Percentiles rank a stretch among this genome's conserved stretches.
Conservation (phyloP, 2,888 invertebrate genomes). For the Atrina japonica region DNA sequence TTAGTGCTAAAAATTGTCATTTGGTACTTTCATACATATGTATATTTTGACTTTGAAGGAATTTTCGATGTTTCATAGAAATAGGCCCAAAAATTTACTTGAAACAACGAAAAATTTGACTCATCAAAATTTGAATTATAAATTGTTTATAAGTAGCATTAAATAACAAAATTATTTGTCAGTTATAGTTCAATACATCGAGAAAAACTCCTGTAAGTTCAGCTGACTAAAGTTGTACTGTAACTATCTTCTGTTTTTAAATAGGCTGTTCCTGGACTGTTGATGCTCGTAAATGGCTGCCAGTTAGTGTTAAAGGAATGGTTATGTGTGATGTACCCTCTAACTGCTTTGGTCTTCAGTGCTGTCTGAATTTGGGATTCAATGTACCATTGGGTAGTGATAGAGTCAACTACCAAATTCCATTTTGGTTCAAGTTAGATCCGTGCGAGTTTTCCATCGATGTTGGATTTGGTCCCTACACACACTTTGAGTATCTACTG, state of each 20-base stretch:
- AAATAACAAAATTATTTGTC: too few species aligned
- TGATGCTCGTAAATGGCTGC: slow-evolving; percentile 28
- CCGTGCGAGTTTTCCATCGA: slow-evolving; percentile 38
- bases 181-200: too few species aligned
- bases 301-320: slow-evolving; percentile 22
- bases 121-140: too few species aligned
- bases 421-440: slow-evolving; percentile 40
- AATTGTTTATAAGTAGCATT: too few species aligned
- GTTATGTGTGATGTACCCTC: slow-evolving; percentile 35
- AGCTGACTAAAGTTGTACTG: too few species aligned
- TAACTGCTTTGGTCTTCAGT: slow-evolving; percentile 39
- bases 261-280: slow-evolving; percentile 36
- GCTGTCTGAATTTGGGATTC: slow-evolving; percentile 38
- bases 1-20: too few species aligned
- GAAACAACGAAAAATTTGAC: too few species aligned
- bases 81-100: too few species aligned
- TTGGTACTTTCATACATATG: too few species aligned
- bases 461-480: slow-evolving; percentile 34
- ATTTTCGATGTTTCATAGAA: too few species aligned
- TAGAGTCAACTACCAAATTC: slow-evolving; percentile 14
- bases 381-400: slow-evolving; percentile 28
- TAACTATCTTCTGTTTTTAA: neutral
- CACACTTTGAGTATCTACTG: slow-evolving; percentile 27
- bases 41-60: too few species aligned
- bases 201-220: too few species aligned